Evolutionary conservation across 2,888 invertebrate species (phyloP).

Genomic region (Drosophila nigricruria): DNA sequence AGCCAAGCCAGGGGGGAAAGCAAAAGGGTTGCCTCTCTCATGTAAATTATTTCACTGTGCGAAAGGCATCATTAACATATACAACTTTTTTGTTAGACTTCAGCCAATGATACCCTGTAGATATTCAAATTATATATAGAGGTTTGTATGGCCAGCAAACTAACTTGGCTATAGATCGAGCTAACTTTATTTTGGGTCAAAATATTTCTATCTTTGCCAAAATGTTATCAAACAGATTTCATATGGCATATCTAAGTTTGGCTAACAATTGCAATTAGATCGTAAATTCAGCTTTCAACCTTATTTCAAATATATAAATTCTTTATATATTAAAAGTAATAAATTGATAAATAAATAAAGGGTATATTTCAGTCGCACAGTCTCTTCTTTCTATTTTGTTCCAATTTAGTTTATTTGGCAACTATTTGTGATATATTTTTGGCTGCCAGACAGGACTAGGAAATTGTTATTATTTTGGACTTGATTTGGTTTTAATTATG

Average conservation of each 20-base stretch:
- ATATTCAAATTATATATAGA: background rate
- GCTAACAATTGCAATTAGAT: background rate
- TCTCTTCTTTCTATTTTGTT: background rate
- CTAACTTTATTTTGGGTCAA: background rate
- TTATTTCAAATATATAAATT: too few species aligned
- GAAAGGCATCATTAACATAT: conserved; percentile 66
- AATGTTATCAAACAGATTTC: background rate
- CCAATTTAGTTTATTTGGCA: background rate
- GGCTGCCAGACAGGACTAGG: conserved; percentile 37
- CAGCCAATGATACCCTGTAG: conserved; percentile 39
- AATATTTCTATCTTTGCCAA: background rate
- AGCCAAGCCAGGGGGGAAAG: background rate
- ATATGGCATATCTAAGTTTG: background rate
- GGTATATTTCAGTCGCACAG: conserved; percentile 2
- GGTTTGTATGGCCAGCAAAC: background rate
- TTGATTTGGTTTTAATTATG: conserved; percentile 76
- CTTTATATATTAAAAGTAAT: too few species aligned
- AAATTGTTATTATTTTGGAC: conserved; percentile 57
- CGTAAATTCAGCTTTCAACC: background rate
- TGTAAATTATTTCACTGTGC: conserved; percentile 65
- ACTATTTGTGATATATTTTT: conserved; percentile 32
- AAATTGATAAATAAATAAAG: conserved; percentile 7
- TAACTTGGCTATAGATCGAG: background rate
- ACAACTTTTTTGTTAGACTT: conserved; percentile 25
- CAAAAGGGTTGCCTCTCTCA: conserved; percentile 44